Conservation (phyloP, 2,797 vertebrate genomes). For the Megaceryle alcyon region DNA sequence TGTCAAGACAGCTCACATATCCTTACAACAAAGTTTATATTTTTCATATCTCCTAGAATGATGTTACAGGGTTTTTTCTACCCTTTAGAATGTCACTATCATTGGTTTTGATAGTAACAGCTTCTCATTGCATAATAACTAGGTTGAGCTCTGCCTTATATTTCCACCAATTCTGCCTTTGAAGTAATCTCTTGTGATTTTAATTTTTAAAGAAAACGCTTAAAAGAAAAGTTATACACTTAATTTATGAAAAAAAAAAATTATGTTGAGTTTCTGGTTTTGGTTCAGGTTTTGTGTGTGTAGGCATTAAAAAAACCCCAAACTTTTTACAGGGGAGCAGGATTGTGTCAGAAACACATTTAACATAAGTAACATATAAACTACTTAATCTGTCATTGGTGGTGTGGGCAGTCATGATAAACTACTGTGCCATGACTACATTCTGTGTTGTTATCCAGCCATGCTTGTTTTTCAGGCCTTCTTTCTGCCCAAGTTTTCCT, state of each 20-base stretch:
- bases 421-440: neutral
- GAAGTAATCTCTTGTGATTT: neutral
- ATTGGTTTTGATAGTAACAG: neutral
- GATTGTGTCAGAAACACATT: neutral
- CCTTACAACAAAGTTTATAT: neutral
- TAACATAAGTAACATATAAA: neutral
- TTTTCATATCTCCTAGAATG: neutral
- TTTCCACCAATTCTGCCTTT: neutral
- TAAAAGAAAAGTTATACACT: rapidly evolving
- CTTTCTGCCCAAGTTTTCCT: neutral
- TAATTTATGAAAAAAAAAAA: neutral
- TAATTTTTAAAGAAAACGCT: neutral
- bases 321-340: neutral
- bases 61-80: neutral
- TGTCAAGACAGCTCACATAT: rapidly evolving
- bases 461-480: rapidly evolving
- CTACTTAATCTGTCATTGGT: neutral
- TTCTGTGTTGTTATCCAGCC: neutral
- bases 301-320: neutral
- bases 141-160: neutral
- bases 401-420: neutral
- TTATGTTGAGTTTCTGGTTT: neutral
- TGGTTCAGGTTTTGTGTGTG: neutral
- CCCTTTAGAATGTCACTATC: neutral
- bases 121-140: neutral